Evolutionary conservation across 2,888 invertebrate genomes (phyloP).

Genomic region (Deilephila elpenor): DNA sequence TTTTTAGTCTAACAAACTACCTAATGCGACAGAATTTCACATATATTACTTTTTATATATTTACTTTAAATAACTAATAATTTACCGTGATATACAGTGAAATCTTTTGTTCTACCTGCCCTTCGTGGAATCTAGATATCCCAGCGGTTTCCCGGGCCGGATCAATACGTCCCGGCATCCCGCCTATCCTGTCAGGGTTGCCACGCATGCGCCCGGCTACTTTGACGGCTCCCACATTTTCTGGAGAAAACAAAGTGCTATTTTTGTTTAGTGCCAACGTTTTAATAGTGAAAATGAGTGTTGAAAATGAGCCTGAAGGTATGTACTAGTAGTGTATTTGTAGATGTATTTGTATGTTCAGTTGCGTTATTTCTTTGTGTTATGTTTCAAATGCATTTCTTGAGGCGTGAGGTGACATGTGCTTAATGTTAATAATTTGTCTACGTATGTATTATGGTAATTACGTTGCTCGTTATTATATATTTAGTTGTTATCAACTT

Average conservation of each 20-base stretch:
- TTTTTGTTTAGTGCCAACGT: conserved; percentile 13
- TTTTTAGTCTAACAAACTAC: no score
- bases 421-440: no score
- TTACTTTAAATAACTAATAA: no score
- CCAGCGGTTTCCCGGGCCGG: conserved; percentile 55
- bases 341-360: background rate
- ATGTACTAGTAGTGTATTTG: conserved; percentile 39
- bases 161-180: conserved; percentile 66
- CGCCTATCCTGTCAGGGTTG: conserved; percentile 48
- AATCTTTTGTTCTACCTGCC: conserved; percentile 17
- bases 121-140: conserved; percentile 36
- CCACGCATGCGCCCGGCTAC: conserved; percentile 54
- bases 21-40: no score
- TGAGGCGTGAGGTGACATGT: no score
- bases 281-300: conserved; percentile 56
- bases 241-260: conserved; percentile 18
- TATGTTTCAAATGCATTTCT: no score
- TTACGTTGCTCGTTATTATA: no score
- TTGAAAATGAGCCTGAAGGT: conserved; percentile 72
- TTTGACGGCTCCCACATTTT: background rate
- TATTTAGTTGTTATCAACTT: no score
- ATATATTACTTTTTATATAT: no score
- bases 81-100: background rate
- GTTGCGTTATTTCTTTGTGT: background rate
- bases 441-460: no score